Percentiles rank a stretch among this genome's conserved stretches.
These are phyloP conservation scores for Epizoanthus rinbou DNA, from an alignment of 92 coral and sea anemone genomes.

Conservation along the genomic window DNA sequence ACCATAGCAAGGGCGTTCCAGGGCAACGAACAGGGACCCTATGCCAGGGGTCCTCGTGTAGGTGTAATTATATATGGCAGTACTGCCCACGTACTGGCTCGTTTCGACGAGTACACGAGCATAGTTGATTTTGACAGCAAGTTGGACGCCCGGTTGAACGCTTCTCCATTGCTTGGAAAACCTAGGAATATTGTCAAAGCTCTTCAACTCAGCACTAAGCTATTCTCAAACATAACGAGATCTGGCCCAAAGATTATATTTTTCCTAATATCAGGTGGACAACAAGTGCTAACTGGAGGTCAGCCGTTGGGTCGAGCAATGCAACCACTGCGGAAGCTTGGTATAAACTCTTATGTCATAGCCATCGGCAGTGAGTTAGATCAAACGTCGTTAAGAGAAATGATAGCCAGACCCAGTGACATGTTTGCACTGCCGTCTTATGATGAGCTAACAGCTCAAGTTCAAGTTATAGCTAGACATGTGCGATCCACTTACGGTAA, in stretches of 20 bases:
- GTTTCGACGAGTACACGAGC: neutral
- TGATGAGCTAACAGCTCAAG: constrained; percentile 49
- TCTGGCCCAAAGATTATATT: neutral
- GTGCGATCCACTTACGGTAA: constrained; percentile 38
- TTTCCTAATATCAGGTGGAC: constrained; percentile 14
- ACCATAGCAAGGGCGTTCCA: constrained; percentile 30
- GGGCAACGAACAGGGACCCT: constrained; percentile 6
- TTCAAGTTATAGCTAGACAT: constrained; percentile 52
- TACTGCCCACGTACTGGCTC: neutral
- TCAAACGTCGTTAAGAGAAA: constrained; percentile 26
- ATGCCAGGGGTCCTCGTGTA: constrained; percentile 31
- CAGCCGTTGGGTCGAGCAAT: constrained; percentile 21
- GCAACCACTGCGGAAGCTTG: constrained; percentile 6
- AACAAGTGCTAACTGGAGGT: neutral
- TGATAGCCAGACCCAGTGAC: constrained; percentile 57
- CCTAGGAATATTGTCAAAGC: neutral
- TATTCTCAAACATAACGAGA: constrained; percentile 14
- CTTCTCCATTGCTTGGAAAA: neutral
- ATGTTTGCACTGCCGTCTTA: constrained; percentile 63
- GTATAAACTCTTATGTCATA: constrained; percentile 18
- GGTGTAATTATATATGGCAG: constrained; percentile 50
- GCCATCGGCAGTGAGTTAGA: constrained; percentile 2
- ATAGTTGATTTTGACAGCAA: neutral
- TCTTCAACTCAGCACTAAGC: constrained; percentile 4
- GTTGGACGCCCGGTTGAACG: neutral